A percentile compares a stretch with the other conserved stretches of the same genome.
phyloP scores from a whole-genome alignment of 2,797 vertebrate genomes.

The Tachyglossus aculeatus region DNA sequence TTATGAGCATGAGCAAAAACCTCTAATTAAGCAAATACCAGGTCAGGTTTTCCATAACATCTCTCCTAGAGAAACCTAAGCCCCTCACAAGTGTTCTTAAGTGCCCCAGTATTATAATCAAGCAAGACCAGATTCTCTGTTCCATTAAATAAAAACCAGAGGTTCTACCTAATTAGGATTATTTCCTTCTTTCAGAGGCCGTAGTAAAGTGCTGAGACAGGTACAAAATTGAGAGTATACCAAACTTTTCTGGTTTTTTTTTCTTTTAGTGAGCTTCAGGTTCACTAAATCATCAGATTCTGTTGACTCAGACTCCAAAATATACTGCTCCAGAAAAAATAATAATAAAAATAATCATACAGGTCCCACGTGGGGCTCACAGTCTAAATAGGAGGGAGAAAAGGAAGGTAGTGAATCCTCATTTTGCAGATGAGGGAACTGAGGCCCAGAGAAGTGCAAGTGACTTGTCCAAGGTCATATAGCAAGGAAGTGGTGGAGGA shows the following conservation, averaged over 20 bases:
- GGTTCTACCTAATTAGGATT: slow-evolving; percentile 1
- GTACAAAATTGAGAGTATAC: background rate
- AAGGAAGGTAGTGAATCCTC: too few relatives aligned
- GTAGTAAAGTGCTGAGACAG: too few relatives aligned
- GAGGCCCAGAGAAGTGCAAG: too few relatives aligned
- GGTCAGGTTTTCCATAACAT: background rate
- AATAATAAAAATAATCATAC: too few relatives aligned
- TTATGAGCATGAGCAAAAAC: background rate
- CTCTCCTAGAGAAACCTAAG: background rate
- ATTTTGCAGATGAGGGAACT: too few relatives aligned
- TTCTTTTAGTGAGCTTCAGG: background rate
- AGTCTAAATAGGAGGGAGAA: too few relatives aligned
- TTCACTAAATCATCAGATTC: background rate
- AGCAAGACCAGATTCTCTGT: background rate
- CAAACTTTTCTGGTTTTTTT: background rate
- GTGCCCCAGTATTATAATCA: background rate
- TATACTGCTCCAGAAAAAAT: background rate
- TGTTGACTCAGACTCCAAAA: background rate
- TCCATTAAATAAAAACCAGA: slow-evolving; percentile 7
- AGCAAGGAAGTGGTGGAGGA: too few relatives aligned
- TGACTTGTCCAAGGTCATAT: too few relatives aligned
- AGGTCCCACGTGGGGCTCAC: too few relatives aligned
- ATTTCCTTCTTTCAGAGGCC: background rate
- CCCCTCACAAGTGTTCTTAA: background rate
- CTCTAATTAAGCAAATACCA: too few relatives aligned